These are phyloP conservation scores for Diadophis punctatus DNA, from an alignment of 2,113 vertebrate species.

Conservation along the genomic window DNA sequence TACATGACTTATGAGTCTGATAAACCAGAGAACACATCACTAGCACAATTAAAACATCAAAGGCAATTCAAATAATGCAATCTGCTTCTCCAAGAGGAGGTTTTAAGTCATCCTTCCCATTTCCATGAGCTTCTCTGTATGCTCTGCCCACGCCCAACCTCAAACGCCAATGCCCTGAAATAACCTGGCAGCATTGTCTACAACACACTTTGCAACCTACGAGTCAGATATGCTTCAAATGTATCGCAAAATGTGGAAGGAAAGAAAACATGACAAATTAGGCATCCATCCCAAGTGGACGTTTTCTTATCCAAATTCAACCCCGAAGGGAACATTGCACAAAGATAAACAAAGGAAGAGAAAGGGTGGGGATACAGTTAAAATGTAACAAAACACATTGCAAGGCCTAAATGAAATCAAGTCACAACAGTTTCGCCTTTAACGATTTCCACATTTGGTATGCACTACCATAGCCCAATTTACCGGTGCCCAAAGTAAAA, in stretches of 20 bases:
- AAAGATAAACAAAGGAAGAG: conserved; percentile 3
- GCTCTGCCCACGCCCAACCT: conserved; percentile 29
- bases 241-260: conserved; percentile 27
- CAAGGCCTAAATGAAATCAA: conserved; percentile 6
- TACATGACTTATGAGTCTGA: conserved; percentile 25
- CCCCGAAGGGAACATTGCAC: conserved; percentile 27
- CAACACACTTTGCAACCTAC: not conserved
- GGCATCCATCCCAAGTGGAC: conserved; percentile 13
- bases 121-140: conserved; percentile 22
- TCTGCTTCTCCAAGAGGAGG: conserved; percentile 19
- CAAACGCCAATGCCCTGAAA: conserved; percentile 39
- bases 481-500: not conserved
- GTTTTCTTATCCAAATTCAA: conserved; percentile 19
- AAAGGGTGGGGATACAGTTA: conserved; percentile 45
- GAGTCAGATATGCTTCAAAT: not conserved
- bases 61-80: conserved; percentile 35
- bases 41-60: conserved; percentile 50
- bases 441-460: conserved; percentile 1
- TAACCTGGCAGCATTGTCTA: not conserved
- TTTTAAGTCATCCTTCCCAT: conserved; percentile 32
- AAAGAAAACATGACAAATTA: conserved; percentile 14
- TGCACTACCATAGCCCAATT: not conserved
- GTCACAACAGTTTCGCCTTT: conserved; percentile 27
- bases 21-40: conserved; percentile 50
- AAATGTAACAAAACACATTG: conserved; percentile 44